These are phyloP conservation scores for Bursaphelenchus mucronatus DNA, from an alignment of 1,140 invertebrate species.

Conservation along the genomic window DNA sequence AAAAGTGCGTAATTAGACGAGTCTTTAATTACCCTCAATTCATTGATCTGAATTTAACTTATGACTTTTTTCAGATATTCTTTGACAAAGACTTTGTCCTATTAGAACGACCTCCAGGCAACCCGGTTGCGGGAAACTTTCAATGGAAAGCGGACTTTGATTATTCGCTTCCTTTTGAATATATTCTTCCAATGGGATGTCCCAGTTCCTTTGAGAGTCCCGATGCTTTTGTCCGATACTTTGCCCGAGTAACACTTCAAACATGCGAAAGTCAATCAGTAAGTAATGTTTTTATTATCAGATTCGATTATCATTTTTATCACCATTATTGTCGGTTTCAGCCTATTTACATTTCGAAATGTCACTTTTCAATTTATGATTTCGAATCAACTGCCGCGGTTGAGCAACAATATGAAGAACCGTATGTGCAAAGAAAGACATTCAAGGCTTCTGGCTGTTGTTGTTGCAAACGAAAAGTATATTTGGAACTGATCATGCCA, in stretches of 20 bases:
- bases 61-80: slow-evolving; percentile 42
- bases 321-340: slow-evolving; percentile 24
- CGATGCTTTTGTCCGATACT: slow-evolving; percentile 49
- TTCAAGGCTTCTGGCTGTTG: slow-evolving; percentile 5
- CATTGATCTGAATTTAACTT: neutral
- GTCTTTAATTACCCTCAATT: slow-evolving; percentile 1
- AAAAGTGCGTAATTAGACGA: slow-evolving; percentile 29
- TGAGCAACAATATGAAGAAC: slow-evolving; percentile 7
- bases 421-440: slow-evolving; percentile 3
- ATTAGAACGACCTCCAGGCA: slow-evolving; percentile 44
- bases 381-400: slow-evolving; percentile 11
- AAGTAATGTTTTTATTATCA: neutral
- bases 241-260: slow-evolving; percentile 40
- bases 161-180: slow-evolving; percentile 49
- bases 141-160: slow-evolving; percentile 37
- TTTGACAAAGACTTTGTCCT: slow-evolving; percentile 52
- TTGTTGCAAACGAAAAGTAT: slow-evolving; percentile 22
- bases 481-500: slow-evolving; percentile 13
- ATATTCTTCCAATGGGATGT: slow-evolving; percentile 40
- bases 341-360: slow-evolving; percentile 17
- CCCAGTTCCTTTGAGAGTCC: slow-evolving; percentile 46
- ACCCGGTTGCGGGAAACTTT: slow-evolving; percentile 46
- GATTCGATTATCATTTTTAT: slow-evolving; percentile 9
- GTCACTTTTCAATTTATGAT: slow-evolving; percentile 17
- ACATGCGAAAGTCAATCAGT: slow-evolving; percentile 34